Conservation (phyloP, 2,113 vertebrate genomes). For the Fukomys damarensis region DNA sequence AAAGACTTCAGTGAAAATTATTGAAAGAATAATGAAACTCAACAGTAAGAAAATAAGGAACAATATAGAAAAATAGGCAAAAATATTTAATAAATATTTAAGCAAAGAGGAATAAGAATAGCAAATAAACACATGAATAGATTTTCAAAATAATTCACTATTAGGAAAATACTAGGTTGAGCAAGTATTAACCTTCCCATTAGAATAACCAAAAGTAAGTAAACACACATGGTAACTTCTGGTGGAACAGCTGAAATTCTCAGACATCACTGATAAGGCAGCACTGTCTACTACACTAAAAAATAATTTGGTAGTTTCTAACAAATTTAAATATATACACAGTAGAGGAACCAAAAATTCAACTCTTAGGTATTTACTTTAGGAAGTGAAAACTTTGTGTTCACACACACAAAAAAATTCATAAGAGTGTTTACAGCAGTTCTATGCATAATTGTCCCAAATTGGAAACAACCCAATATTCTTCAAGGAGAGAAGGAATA, state of each 20-base stretch:
- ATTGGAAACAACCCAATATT: neutral
- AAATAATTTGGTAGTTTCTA: neutral
- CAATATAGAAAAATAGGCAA: neutral
- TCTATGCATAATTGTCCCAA: neutral
- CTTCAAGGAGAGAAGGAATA: neutral
- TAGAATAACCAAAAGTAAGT: neutral
- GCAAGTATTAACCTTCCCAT: neutral
- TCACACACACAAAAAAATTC: neutral
- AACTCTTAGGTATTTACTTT: neutral
- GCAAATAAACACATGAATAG: neutral
- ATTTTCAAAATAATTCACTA: neutral
- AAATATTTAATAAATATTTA: neutral
- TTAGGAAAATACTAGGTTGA: neutral
- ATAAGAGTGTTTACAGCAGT: neutral
- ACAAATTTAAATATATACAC: neutral
- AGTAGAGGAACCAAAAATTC: neutral
- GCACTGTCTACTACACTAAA: neutral
- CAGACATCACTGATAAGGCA: neutral
- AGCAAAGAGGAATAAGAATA: neutral
- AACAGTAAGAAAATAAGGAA: constrained; percentile 5
- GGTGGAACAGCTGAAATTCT: neutral
- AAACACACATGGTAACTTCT: neutral
- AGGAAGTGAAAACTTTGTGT: neutral
- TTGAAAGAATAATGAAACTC: neutral
- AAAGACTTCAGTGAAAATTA: neutral